Base-by-base conservation (phyloP, 2,888 invertebrate species). In the Pristionchus maxplancki region DNA sequence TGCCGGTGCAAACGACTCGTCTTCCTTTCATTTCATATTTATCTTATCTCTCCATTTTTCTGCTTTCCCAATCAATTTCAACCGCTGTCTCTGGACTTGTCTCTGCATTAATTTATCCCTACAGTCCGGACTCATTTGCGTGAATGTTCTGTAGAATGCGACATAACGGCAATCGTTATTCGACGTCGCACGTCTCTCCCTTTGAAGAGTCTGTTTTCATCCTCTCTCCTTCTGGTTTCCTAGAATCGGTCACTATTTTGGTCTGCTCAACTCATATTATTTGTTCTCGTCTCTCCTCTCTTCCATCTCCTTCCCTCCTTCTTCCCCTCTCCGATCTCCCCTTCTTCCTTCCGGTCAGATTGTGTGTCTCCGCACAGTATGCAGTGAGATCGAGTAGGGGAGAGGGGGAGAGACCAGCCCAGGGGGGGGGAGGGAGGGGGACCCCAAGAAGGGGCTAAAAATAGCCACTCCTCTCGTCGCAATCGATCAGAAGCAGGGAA, bases 401-500 rank as follows among this genome's bases (percentile, higher is more conserved):
- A 48, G 78, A 48, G 78, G 28, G 78, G 24, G 40, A 78, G n/a
- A 34, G 78, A 78, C 74, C 37, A 67, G 37, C 67, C 74, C 20
- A 34, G 78, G 17, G 48, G 5, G 78, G 15, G 74, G 44, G 78
- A 78, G 78, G 48, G 78, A 5, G 78, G 11, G 44, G 11, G 44
- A 44, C 44, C 44, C n/a, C n/a, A n/a, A 58, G 44, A 44, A 44
- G 11, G 34, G 44, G 78, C 78, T 78, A 78, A 48, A 78, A 78
- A 78, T 78, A 78, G 78, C 78, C 24, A 44, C 44, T 78, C 44
- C 28, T 17, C 78, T 44, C 78, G 31, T 78, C 40, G 48, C n/a
- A 78, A 78, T 78, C 78, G 78, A 78, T 78, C 44, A 78, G 44
- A 74, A 40, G 74, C 44, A 78, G 78, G 48, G 78, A 78, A 78